These are phyloP conservation scores for Cylindroiulus punctatus DNA, from an alignment of 2,888 invertebrate species.

Conservation along the genomic window DNA sequence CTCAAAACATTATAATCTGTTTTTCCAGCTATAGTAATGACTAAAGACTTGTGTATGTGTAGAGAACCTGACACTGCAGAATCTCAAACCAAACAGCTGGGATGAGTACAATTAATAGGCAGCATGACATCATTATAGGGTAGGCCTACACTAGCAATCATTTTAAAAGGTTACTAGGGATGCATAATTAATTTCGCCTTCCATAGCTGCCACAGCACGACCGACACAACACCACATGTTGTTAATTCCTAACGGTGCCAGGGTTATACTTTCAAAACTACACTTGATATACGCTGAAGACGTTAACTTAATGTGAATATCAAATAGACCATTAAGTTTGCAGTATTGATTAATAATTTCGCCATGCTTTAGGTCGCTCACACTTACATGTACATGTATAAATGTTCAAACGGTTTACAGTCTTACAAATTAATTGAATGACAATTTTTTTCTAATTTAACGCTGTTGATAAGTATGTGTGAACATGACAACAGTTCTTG, in stretches of 20 bases:
- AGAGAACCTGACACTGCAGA: neutral
- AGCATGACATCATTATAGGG: neutral
- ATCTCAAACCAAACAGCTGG: neutral
- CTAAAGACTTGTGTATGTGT: too few species aligned
- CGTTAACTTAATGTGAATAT: neutral
- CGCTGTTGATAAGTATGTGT: neutral
- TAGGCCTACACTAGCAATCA: neutral
- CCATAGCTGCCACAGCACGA: neutral
- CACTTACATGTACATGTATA: neutral
- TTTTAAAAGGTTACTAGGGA: neutral
- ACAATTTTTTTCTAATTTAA: too few species aligned
- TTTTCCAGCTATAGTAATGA: too few species aligned
- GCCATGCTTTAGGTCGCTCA: neutral
- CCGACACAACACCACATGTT: neutral
- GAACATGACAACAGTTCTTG: neutral
- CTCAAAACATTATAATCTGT: too few species aligned
- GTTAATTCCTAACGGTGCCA: neutral
- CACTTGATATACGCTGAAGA: neutral
- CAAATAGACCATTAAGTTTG: neutral
- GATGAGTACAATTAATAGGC: neutral
- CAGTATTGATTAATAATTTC: neutral
- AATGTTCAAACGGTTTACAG: too few species aligned
- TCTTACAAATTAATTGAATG: too few species aligned
- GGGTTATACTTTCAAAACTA: slow-evolving; percentile 21
- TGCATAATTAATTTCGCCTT: neutral